Evolutionary conservation across 2,888 invertebrate species (phyloP), one percentile per base, ranked within the genome.

Genomic region (Athalia cordata): DNA sequence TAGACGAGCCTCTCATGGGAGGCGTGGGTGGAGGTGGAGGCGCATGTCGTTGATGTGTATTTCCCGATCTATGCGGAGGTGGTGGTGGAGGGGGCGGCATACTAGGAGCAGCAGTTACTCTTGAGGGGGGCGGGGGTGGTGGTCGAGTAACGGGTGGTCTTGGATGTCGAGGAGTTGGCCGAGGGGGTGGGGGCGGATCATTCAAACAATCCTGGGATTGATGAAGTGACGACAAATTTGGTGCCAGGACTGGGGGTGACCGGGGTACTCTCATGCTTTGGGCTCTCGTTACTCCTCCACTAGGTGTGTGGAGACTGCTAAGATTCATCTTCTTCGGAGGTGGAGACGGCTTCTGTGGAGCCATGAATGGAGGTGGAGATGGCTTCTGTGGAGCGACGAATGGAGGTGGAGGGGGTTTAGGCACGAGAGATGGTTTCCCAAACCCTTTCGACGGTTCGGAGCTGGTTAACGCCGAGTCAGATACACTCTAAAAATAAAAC

Each of bases 191-290:
- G 84, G 87, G 83, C 81, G 87, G 84, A 79, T 88, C 88, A 78
- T 90, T 90, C 45, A 92, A 81, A n/a, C 91, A 91, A 83, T 92
- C 92, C 80, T 93, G 90, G 0, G 92, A 92, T 81, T 93, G 92
- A 80, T 92, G 92, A 77, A 93, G 89, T 13, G 92, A 90, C 4
- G 92, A 90, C 43, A 92, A 89, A 1, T 86, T 85, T 11, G 92
- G 91, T 59, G 92, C 91, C 62, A 92, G 90, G 1, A 93, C 92
- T 0, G 93, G 92, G 0, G 93, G 93, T 1, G 93, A 95, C 90
- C 96, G 93, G 47, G 96, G 96, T 83, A 95, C 93, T 89, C 95
- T 93, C 96, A 97, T 95, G 89, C 96, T 96, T 89, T 96, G 96
- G 83, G 96, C 95, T 80, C 96, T 91, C 8, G 94, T 92, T 4